Evolutionary conservation across 1,140 invertebrate genomes (phyloP), one percentile per base, ranked within the genome.

Genomic region (Kradibia gibbosae): DNA sequence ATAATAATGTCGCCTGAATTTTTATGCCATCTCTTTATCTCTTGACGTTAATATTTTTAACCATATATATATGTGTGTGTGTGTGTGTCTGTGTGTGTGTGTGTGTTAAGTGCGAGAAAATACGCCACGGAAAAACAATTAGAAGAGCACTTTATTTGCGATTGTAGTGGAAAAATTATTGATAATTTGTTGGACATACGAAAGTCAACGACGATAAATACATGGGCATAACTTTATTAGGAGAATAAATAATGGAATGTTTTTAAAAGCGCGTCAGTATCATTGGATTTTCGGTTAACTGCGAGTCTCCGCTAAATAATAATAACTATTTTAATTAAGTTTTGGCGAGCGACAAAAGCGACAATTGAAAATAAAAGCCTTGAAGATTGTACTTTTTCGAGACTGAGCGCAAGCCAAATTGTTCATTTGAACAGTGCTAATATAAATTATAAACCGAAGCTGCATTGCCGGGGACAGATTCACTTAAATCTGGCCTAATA

Each of bases 351-450:
- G 4, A 62, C 28, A 31, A 28, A 28, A 62, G 28, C 15, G 28
- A 62, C 25, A 62, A 62, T 28, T 31, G 28, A 62, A 62, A 62
- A 62, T 62, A 62, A 62, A 25, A 62, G 57, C 28, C 57, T 62
- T 28, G 28, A 62, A 4, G 55, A 62, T 28, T 62, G 5, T 2
- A 62, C 3, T 62, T 62, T 62, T 62, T 62, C 11, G 28, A 62
- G 15, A 72, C 22, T 42, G 67, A 71, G 25, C 36, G 67, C 39
- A 4, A 71, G 67, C 42, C 67, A 45, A 71, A 71, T 42, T 8
- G 13, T 22, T 45, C 36, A 39, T 39, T 17, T 34, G 34, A 11
- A 53, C 50, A 22, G 50, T 5, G 50, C 10, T 53, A 22, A 36
- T 67, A 22, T 22, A 67, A 31, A 36, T 22, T 17, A 22, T 48